These are phyloP conservation scores for Platerodrilus igneus DNA, from an alignment of 2,888 invertebrate species.

Conservation along the genomic window DNA sequence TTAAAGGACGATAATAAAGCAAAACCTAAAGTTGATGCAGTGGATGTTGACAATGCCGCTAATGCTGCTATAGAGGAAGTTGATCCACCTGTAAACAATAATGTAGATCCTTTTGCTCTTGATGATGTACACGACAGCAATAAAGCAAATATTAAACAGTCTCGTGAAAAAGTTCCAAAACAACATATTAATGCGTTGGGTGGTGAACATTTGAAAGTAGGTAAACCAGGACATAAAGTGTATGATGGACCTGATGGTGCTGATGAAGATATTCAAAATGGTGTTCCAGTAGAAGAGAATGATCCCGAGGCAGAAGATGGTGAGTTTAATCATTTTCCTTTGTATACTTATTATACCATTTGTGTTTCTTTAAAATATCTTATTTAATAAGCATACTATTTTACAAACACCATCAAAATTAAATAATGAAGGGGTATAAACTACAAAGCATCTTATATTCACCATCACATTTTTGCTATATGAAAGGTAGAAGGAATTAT, in stretches of 20 bases:
- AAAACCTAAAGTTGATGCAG: conserved; percentile 12
- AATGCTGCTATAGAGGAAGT: conserved; percentile 43
- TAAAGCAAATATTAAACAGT: conserved; percentile 25
- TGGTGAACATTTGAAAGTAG: conserved; percentile 22
- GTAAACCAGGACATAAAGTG: conserved; percentile 27
- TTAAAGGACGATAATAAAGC: conserved; percentile 29
- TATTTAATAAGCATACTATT: background rate
- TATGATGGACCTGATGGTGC: conserved; percentile 29
- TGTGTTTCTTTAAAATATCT: background rate
- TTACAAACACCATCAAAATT: too few relatives aligned
- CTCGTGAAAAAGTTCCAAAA: conserved; percentile 30
- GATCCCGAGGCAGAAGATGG: conserved; percentile 48
- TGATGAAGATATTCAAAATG: conserved; percentile 33
- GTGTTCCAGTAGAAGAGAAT: conserved; percentile 31
- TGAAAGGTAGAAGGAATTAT: too few relatives aligned
- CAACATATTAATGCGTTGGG: conserved; percentile 34
- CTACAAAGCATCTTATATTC: too few relatives aligned
- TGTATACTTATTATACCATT: conserved; percentile 2
- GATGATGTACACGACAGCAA: conserved; percentile 20
- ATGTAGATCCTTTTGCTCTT: conserved; percentile 21
- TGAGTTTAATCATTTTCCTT: conserved; percentile 30
- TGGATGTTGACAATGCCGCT: conserved; percentile 35
- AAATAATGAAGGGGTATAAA: too few relatives aligned
- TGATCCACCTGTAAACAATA: conserved; percentile 33
- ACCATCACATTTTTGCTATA: too few relatives aligned